These are phyloP conservation scores for Chrysotoxum bicinctum DNA, from an alignment of 2,888 invertebrate genomes.

Conservation along the genomic window DNA sequence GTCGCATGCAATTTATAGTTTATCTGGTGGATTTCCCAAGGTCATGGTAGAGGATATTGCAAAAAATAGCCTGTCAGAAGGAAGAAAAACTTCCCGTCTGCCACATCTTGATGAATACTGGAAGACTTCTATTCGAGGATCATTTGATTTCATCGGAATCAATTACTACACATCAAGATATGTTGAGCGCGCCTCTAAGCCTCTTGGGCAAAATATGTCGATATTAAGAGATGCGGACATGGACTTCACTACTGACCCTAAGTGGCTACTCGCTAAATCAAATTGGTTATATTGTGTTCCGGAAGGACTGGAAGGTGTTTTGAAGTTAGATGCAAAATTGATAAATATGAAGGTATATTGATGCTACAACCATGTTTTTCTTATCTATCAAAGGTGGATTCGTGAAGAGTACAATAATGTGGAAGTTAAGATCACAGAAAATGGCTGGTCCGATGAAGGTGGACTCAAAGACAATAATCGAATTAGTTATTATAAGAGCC, in stretches of 20 bases:
- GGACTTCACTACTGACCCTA: slow-evolving; percentile 73
- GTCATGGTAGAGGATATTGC: slow-evolving; percentile 77
- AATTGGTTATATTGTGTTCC: slow-evolving; percentile 65
- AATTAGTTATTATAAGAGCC: slow-evolving; percentile 76
- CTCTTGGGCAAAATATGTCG: slow-evolving; percentile 80
- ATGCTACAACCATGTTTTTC: neutral
- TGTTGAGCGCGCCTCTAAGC: slow-evolving; percentile 71
- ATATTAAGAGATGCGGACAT: slow-evolving; percentile 82
- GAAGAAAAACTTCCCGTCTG: slow-evolving; percentile 76
- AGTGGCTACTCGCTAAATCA: slow-evolving; percentile 76
- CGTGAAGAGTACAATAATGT: slow-evolving; percentile 83
- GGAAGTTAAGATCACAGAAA: slow-evolving; percentile 84
- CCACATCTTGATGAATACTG: slow-evolving; percentile 72
- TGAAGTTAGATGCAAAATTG: too few relatives aligned
- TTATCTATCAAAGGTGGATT: slow-evolving; percentile 83
- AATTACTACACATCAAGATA: slow-evolving; percentile 77
- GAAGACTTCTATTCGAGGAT: slow-evolving; percentile 73
- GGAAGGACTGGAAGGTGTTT: neutral
- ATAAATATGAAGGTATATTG: too few relatives aligned
- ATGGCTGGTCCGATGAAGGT: slow-evolving; percentile 83
- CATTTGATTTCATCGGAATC: slow-evolving; percentile 77
- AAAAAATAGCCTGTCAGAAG: slow-evolving; percentile 77
- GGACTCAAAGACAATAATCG: slow-evolving; percentile 80
- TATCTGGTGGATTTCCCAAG: slow-evolving; percentile 78
- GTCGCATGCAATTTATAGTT: slow-evolving; percentile 77